phyloP scores from a whole-genome alignment of 2,797 vertebrate genomes.

The Chaetodon trifasciatus region DNA sequence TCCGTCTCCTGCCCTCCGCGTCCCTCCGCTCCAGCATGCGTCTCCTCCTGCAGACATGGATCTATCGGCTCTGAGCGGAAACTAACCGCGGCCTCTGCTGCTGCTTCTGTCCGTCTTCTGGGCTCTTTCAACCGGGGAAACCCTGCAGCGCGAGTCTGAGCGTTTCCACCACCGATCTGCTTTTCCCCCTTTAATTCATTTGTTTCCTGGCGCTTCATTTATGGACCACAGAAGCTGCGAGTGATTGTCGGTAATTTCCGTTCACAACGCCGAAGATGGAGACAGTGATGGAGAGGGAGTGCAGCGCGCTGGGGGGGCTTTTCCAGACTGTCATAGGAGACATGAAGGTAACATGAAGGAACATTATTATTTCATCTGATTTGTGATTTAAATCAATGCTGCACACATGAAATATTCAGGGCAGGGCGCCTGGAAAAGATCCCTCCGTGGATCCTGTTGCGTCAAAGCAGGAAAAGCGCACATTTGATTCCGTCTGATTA shows the following conservation, averaged over 20 bases:
- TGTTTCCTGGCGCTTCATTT: slow-evolving; percentile 10
- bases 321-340: slow-evolving; percentile 96
- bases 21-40: slow-evolving; percentile 24
- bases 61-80: not conserved
- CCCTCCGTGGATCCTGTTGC: slow-evolving; percentile 21
- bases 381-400: not conserved
- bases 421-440: not conserved
- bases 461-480: not conserved
- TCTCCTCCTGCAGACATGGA: slow-evolving; percentile 45
- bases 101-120: slow-evolving; percentile 32
- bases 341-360: slow-evolving; percentile 91
- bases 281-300: slow-evolving; percentile 95
- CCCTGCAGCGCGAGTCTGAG: slow-evolving; percentile 33
- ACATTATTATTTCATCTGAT: not conserved
- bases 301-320: slow-evolving; percentile 95
- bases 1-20: not conserved
- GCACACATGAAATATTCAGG: not conserved
- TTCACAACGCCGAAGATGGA: slow-evolving; percentile 87
- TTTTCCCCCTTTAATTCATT: not conserved
- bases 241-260: slow-evolving; percentile 37
- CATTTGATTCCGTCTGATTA: not conserved
- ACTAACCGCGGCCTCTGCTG: slow-evolving; percentile 33
- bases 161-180: not conserved
- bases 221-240: slow-evolving; percentile 44
- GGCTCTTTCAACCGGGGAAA: slow-evolving; percentile 45